Evolutionary conservation across 2,888 invertebrate genomes (phyloP).

Genomic region (Parnassius smintheus): DNA sequence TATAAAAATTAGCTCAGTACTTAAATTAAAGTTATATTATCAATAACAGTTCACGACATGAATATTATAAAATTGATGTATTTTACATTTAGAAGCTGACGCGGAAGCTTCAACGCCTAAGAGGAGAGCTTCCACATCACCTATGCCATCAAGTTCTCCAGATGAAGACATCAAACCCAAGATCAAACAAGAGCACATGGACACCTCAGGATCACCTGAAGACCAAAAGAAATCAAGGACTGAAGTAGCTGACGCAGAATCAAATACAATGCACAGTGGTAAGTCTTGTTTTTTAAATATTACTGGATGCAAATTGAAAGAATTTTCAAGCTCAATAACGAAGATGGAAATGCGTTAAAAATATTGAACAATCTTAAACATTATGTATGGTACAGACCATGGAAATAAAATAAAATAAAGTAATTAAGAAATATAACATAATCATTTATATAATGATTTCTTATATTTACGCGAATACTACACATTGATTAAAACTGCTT

Average conservation of each 20-base stretch:
- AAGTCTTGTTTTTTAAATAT: conserved; percentile 58
- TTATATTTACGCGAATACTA: too few species aligned
- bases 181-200: conserved; percentile 86
- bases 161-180: conserved; percentile 77
- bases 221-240: conserved; percentile 88
- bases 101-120: conserved; percentile 83
- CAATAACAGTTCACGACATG: background rate
- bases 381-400: too few species aligned
- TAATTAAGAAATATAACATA: too few species aligned
- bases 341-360: background rate
- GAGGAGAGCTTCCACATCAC: conserved; percentile 80
- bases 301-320: too few species aligned
- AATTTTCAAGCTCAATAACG: background rate
- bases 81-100: conserved; percentile 56
- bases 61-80: background rate
- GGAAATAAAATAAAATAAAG: too few species aligned
- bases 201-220: conserved; percentile 83
- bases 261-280: conserved; percentile 96
- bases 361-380: too few species aligned
- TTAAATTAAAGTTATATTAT: too few species aligned
- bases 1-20: too few species aligned
- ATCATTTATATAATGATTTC: too few species aligned
- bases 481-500: too few species aligned
- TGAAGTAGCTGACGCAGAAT: conserved; percentile 92
- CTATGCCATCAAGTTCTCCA: conserved; percentile 76